Conservation (phyloP, 2,113 vertebrate genomes). For the Tympanuchus pallidicinctus region DNA sequence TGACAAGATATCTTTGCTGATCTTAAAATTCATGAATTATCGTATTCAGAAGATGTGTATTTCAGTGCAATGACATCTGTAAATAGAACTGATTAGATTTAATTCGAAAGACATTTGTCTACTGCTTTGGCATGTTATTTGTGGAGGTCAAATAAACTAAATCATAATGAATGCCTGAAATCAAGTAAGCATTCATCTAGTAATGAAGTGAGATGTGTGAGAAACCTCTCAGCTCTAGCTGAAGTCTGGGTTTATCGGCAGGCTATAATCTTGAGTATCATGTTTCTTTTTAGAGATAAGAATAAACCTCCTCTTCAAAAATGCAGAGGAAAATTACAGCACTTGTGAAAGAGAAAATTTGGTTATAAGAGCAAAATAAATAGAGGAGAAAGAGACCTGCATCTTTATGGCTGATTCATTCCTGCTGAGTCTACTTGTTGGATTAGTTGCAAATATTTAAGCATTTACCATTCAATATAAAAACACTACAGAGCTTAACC, state of each 20-base stretch:
- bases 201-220: not conserved
- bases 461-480: not conserved
- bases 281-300: not conserved
- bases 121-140: constrained; percentile 6
- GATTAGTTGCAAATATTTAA: constrained; percentile 4
- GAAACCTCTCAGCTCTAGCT: not conserved
- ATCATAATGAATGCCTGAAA: not conserved
- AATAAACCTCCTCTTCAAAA: not conserved
- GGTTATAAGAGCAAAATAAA: not conserved
- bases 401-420: not conserved
- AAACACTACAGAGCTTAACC: constrained; percentile 2
- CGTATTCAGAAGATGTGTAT: not conserved
- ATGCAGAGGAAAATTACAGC: not conserved
- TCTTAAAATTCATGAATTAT: not conserved
- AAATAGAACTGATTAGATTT: not conserved
- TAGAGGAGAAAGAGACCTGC: not conserved
- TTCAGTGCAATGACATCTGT: not conserved
- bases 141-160: not conserved
- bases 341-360: not conserved
- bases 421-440: not conserved
- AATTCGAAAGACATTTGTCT: constrained; percentile 3
- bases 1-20: not conserved
- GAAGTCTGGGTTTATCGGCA: not conserved
- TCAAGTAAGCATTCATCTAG: not conserved
- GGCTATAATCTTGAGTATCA: not conserved